Evolutionary conservation across 2,797 vertebrate species (phyloP).

Genomic region (Cynodonichthys magdalenae): DNA sequence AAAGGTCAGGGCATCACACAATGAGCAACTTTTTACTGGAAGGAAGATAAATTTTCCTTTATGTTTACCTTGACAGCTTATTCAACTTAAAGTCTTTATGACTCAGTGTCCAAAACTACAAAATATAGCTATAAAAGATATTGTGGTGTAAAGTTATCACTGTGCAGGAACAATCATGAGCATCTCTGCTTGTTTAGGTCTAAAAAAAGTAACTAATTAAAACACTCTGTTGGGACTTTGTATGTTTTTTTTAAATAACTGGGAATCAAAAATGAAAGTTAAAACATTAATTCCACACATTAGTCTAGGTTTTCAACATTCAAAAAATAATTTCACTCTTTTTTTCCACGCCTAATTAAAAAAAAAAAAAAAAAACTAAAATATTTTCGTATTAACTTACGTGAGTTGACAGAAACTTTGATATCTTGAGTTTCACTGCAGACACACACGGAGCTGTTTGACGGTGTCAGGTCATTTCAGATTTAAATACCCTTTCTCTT

Average conservation of each 20-base stretch:
- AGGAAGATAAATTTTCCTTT: slow-evolving; percentile 58
- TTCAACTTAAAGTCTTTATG: slow-evolving; percentile 17
- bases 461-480: slow-evolving; percentile 46
- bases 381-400: slow-evolving; percentile 36
- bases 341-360: no score
- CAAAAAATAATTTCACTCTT: no score
- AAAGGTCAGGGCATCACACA: slow-evolving; percentile 42
- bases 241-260: no score
- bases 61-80: slow-evolving; percentile 64
- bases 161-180: background rate
- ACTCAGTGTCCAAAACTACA: slow-evolving; percentile 4
- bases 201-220: no score
- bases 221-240: no score
- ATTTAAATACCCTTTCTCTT: background rate
- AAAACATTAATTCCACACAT: no score
- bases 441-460: background rate
- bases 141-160: background rate
- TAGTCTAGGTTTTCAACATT: no score
- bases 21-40: slow-evolving; percentile 58
- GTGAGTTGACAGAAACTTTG: background rate
- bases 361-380: no score
- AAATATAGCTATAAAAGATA: slow-evolving; percentile 1
- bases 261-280: no score
- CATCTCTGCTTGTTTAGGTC: no score
- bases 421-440: background rate